Evolutionary conservation across 2,888 invertebrate species (phyloP).

Genomic region (Drosophila setosimentum): DNA sequence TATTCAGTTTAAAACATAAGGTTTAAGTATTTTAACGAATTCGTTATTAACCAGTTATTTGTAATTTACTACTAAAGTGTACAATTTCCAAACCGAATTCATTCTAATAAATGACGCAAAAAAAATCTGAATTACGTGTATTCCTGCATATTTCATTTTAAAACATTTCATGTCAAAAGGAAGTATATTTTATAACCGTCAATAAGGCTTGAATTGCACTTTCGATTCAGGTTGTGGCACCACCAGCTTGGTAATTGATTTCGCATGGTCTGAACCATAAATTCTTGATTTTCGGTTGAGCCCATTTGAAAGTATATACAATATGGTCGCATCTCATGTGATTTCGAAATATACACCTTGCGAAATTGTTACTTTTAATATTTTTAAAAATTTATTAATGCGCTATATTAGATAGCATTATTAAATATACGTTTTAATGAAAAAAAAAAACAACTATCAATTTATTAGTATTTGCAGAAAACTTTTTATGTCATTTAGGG

Average conservation of each 20-base stretch:
- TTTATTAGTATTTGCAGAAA: no score
- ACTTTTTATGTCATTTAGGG: no score
- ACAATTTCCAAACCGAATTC: neutral
- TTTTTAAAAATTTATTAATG: neutral
- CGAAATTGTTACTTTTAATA: neutral
- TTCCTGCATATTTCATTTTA: slow-evolving; percentile 6
- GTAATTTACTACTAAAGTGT: neutral
- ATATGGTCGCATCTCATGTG: neutral
- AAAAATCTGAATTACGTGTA: slow-evolving; percentile 18
- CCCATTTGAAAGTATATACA: no score
- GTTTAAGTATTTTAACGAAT: neutral
- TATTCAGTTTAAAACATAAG: neutral
- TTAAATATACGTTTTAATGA: neutral
- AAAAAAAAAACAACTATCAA: neutral
- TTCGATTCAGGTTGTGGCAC: slow-evolving; percentile 1
- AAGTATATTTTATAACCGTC: neutral
- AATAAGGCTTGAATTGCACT: slow-evolving; percentile 1
- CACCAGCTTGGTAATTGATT: neutral
- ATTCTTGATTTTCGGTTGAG: slow-evolving; percentile 12
- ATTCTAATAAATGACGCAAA: neutral
- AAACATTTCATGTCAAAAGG: slow-evolving; percentile 9
- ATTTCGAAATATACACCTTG: neutral
- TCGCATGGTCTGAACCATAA: slow-evolving; percentile 6
- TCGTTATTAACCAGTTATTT: slow-evolving; percentile 1
- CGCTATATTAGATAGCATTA: neutral